phyloP scores from a whole-genome alignment of 2,113 vertebrate genomes.

The Stomatorhinus ivindoensis region DNA sequence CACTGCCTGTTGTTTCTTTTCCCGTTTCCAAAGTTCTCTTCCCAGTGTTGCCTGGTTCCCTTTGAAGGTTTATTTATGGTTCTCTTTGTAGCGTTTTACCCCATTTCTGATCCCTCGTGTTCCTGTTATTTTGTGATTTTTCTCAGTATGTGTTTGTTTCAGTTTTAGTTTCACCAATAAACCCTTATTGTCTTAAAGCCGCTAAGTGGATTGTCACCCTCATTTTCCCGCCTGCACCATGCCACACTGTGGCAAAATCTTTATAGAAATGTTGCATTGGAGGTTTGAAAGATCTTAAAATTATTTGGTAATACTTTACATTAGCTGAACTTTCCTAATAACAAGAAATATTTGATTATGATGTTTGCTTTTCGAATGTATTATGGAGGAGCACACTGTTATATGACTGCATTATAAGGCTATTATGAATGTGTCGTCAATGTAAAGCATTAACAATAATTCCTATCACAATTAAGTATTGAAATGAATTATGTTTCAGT shows the following conservation, averaged over 20 bases:
- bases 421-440: neutral
- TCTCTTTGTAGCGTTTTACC: no score
- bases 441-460: neutral
- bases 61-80: no score
- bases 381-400: neutral
- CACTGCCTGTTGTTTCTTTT: no score
- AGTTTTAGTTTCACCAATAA: no score
- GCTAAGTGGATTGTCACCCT: no score
- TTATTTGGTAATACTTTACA: neutral
- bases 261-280: neutral
- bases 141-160: neutral
- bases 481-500: neutral
- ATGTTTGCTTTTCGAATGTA: neutral
- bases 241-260: neutral
- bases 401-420: neutral
- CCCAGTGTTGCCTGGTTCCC: no score
- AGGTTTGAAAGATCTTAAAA: neutral
- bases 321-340: neutral
- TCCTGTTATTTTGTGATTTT: neutral
- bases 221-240: no score
- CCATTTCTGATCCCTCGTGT: no score
- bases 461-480: neutral
- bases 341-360: neutral
- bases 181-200: no score
- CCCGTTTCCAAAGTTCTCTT: no score